Evolutionary conservation across 1,140 invertebrate species (phyloP).

Genomic region (Platorchestia sp.): DNA sequence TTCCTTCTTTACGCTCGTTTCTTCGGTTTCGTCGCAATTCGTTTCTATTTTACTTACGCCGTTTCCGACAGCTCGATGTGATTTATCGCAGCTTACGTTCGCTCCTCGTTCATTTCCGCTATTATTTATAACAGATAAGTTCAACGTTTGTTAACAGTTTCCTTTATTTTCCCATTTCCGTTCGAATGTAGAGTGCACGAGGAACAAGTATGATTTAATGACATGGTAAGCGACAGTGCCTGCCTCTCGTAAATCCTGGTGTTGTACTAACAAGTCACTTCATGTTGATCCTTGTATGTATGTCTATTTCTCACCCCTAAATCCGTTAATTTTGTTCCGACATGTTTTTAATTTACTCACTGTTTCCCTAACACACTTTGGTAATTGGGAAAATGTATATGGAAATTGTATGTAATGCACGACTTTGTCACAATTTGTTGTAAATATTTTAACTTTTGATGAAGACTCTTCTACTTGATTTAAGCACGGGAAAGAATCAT

Average conservation of each 20-base stretch:
- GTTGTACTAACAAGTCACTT: background rate
- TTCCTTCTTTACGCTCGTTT: background rate
- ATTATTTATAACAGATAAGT: background rate
- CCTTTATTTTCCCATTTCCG: background rate
- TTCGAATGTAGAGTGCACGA: background rate
- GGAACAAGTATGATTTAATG: background rate
- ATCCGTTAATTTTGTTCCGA: background rate
- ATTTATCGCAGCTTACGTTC: background rate
- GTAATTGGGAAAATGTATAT: no score
- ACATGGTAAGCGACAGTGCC: background rate
- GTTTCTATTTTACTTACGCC: background rate
- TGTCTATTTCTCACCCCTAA: background rate
- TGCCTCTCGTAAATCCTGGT: background rate
- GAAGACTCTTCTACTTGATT: no score
- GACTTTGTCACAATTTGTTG: no score
- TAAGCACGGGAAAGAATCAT: no score
- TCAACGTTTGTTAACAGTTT: background rate
- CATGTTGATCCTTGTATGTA: background rate
- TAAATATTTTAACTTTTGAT: no score
- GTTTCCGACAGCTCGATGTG: background rate
- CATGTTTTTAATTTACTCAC: background rate
- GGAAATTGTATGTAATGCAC: no score
- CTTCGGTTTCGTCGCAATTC: background rate
- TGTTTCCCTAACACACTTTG: background rate
- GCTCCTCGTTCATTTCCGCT: background rate